Percentiles rank a stretch among this genome's conserved stretches.
phyloP scores from a whole-genome alignment of 2,797 vertebrate species.

The Sebastes steindachneri region DNA sequence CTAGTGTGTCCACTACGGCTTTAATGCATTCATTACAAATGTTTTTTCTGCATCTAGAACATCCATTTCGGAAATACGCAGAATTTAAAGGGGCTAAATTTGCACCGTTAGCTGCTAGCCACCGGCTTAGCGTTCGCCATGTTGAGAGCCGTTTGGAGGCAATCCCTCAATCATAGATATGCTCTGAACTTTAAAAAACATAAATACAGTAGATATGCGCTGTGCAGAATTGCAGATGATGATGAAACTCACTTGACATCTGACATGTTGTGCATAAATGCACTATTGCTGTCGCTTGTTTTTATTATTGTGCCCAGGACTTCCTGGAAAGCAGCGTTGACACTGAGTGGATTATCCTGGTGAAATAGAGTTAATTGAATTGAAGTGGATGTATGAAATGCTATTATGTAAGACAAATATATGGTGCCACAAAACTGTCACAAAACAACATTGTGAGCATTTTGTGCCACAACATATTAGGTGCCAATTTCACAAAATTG shows the following conservation, averaged over 20 bases:
- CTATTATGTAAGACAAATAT: background rate
- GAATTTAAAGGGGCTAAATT: background rate
- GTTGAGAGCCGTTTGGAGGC: too few relatives aligned
- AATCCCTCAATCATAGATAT: background rate
- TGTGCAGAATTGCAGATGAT: background rate
- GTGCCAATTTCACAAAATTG: background rate
- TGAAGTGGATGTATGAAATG: background rate
- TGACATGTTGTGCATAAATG: background rate
- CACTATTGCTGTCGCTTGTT: background rate
- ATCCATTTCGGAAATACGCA: background rate
- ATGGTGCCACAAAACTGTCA: background rate
- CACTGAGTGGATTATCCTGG: background rate
- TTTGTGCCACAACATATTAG: background rate
- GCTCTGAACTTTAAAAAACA: background rate
- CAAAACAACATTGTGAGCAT: background rate
- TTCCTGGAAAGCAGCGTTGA: background rate
- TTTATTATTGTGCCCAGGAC: background rate
- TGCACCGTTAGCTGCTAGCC: too few relatives aligned
- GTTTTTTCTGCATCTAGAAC: background rate
- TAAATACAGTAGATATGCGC: background rate
- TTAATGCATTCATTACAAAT: conserved; percentile 1
- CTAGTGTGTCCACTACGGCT: background rate
- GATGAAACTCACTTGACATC: background rate
- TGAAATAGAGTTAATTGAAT: background rate
- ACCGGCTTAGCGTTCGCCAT: too few relatives aligned